Percentiles rank a stretch among this genome's conserved stretches.
phyloP scores from a whole-genome alignment of 2,797 vertebrate species.

The Linurgus olivaceus region DNA sequence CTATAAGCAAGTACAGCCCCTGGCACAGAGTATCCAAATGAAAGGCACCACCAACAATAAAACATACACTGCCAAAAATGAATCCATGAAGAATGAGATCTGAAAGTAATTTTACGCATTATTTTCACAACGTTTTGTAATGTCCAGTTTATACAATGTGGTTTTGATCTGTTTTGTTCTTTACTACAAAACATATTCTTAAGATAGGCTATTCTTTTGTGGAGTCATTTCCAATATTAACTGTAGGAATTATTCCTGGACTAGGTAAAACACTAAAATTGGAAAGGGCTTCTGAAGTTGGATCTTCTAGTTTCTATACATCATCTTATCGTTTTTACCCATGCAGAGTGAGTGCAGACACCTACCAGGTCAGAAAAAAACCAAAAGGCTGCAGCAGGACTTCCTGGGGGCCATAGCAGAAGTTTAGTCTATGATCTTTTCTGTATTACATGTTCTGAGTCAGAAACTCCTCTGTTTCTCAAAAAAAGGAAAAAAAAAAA shows the following conservation, averaged over 20 bases:
- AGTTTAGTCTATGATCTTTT: not conserved
- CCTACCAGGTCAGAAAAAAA: not conserved
- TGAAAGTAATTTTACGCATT: not conserved
- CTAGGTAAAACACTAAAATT: not conserved
- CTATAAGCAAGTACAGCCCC: not conserved
- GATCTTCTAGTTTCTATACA: not conserved
- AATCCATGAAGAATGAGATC: not conserved
- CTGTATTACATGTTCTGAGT: not conserved
- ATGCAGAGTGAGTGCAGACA: not conserved
- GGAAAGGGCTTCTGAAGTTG: not conserved
- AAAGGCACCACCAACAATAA: not conserved
- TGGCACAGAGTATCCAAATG: not conserved
- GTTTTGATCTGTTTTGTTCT: not conserved
- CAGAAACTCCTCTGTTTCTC: not conserved
- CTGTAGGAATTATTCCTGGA: not conserved
- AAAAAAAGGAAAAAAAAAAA: not conserved
- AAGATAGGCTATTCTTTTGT: not conserved
- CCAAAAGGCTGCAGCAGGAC: not conserved
- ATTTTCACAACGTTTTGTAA: not conserved
- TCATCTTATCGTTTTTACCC: not conserved
- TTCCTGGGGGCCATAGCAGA: not conserved
- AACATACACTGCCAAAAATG: not conserved
- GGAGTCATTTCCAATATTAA: not conserved
- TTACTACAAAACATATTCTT: not conserved
- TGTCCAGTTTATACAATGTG: not conserved